phyloP scores from a whole-genome alignment of 2,113 vertebrate species.

The Saimiri boliviensis region DNA sequence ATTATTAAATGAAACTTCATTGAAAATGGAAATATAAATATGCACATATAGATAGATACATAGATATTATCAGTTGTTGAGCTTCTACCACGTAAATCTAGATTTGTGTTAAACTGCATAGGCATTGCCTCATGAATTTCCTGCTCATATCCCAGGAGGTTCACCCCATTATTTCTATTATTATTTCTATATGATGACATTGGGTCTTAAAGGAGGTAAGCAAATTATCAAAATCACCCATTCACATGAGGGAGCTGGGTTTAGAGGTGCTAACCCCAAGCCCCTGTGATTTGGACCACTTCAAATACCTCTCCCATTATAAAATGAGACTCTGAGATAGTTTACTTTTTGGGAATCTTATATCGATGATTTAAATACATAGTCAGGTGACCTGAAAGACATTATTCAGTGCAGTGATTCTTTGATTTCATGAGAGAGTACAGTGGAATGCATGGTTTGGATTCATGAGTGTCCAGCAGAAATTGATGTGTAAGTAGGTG shows the following conservation, averaged over 20 bases:
- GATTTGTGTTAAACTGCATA: not conserved
- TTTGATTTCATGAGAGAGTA: not conserved
- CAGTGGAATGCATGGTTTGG: not conserved
- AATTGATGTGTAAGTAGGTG: not conserved
- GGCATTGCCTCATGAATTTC: not conserved
- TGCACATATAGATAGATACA: not conserved
- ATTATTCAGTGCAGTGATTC: not conserved
- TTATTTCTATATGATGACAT: conserved; percentile 4
- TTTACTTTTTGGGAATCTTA: not conserved
- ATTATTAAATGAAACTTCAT: not conserved
- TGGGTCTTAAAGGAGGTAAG: not conserved
- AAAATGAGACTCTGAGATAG: not conserved
- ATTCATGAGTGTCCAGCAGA: not conserved
- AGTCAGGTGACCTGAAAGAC: not conserved
- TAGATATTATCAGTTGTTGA: not conserved
- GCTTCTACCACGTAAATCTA: not conserved
- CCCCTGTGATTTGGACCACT: not conserved
- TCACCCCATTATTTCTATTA: not conserved
- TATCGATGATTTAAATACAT: not conserved
- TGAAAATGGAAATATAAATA: not conserved
- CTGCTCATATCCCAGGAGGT: not conserved
- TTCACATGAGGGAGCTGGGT: not conserved
- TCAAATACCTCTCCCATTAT: not conserved
- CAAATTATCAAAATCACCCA: not conserved
- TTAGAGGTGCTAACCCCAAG: not conserved